These are phyloP conservation scores for Drosophila macrothrix DNA, from an alignment of 2,888 invertebrate species.

Conservation along the genomic window DNA sequence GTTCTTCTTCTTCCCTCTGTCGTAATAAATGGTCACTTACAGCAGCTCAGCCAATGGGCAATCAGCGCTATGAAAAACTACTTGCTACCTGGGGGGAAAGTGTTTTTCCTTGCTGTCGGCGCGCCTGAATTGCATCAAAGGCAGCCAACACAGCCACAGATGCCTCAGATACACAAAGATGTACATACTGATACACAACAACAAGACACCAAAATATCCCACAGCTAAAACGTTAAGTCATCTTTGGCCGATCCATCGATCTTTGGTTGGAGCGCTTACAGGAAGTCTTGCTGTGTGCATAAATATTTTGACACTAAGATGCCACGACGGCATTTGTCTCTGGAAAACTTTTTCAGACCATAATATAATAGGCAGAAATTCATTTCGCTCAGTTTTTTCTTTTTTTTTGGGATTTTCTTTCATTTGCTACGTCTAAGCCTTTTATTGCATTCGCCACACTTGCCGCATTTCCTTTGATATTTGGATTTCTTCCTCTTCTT, in stretches of 20 bases:
- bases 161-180: neutral
- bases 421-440: constrained; percentile 61
- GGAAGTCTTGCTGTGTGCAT: constrained; percentile 76
- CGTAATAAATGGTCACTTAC: constrained; percentile 66
- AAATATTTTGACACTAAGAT: constrained; percentile 79
- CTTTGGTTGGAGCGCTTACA: constrained; percentile 51
- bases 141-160: constrained; percentile 15
- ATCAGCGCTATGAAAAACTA: constrained; percentile 8
- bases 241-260: constrained; percentile 54
- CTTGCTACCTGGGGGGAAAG: constrained; percentile 65
- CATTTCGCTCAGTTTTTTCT: constrained; percentile 9
- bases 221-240: constrained; percentile 74
- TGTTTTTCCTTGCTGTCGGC: constrained; percentile 68
- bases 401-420: constrained; percentile 42
- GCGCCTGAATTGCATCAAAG: constrained; percentile 74
- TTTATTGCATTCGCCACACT: constrained; percentile 69
- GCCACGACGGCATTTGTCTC: constrained; percentile 6
- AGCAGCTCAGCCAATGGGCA: constrained; percentile 62
- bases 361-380: constrained; percentile 7
- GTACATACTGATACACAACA: constrained; percentile 2
- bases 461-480: constrained; percentile 58
- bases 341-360: constrained; percentile 1
- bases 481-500: constrained; percentile 5
- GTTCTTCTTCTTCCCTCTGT: neutral
- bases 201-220: constrained; percentile 42